phyloP scores from a whole-genome alignment of 1,140 invertebrate species.

The Sycobia sp. region DNA sequence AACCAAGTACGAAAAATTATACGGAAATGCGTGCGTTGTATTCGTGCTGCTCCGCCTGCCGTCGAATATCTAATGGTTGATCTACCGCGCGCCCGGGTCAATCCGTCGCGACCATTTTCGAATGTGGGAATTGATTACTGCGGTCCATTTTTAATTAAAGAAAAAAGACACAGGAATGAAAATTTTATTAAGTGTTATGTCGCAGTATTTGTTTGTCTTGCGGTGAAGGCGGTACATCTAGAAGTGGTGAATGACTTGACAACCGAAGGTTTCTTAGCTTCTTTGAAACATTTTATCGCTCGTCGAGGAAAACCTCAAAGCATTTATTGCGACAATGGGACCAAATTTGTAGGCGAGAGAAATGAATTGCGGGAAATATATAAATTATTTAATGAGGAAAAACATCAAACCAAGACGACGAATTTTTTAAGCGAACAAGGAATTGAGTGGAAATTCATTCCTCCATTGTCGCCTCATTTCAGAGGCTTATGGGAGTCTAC shows the following conservation, averaged over 20 bases:
- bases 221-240: slow-evolving; percentile 44
- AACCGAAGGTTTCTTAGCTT: slow-evolving; percentile 38
- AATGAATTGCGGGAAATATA: slow-evolving; percentile 22
- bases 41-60: not conserved
- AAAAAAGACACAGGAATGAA: slow-evolving; percentile 23
- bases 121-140: too few species aligned
- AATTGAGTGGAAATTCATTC: too few species aligned
- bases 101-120: too few species aligned
- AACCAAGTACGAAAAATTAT: slow-evolving; percentile 10
- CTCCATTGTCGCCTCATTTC: too few species aligned
- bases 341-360: slow-evolving; percentile 23
- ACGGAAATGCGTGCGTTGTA: slow-evolving; percentile 34
- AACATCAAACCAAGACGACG: too few species aligned
- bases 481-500: too few species aligned
- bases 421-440: too few species aligned
- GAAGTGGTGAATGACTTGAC: slow-evolving; percentile 41
- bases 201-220: too few species aligned
- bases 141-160: too few species aligned
- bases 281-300: too few species aligned
- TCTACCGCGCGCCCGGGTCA: slow-evolving; percentile 13
- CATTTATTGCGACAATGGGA: slow-evolving; percentile 35
- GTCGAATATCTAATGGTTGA: slow-evolving; percentile 31
- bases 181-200: slow-evolving; percentile 29
- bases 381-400: too few species aligned
- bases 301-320: too few species aligned